These are phyloP conservation scores for Leuciscus waleckii DNA, from an alignment of 2,797 vertebrate genomes.

Conservation along the genomic window DNA sequence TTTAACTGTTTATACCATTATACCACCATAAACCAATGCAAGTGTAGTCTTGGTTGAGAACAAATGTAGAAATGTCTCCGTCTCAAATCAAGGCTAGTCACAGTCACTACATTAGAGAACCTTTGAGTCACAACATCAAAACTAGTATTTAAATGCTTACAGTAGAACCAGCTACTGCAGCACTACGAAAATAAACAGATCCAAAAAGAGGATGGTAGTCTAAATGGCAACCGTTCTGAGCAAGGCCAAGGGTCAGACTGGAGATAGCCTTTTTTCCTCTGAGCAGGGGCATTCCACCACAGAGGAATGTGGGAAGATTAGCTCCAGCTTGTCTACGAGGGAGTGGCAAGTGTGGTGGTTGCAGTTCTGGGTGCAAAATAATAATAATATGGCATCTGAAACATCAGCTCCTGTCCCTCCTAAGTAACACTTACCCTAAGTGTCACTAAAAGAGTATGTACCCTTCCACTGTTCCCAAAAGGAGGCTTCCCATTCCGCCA, in stretches of 20 bases:
- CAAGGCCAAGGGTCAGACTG: conserved; percentile 74
- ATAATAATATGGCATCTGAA: conserved; percentile 70
- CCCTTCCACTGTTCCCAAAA: conserved; percentile 55
- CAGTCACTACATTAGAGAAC: conserved; percentile 68
- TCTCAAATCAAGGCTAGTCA: conserved; percentile 42
- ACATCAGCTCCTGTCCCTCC: conserved; percentile 66
- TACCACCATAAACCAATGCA: conserved; percentile 63
- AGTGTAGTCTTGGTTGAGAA: conserved; percentile 68
- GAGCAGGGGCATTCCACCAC: conserved; percentile 76
- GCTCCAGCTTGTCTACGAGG: conserved; percentile 69
- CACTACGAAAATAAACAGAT: conserved; percentile 67
- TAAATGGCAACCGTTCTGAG: conserved; percentile 77
- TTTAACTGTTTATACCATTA: conserved; percentile 67
- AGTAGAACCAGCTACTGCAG: conserved; percentile 72
- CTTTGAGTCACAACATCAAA: conserved; percentile 57
- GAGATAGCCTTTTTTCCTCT: conserved; percentile 78
- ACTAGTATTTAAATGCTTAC: conserved; percentile 45
- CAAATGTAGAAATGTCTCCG: conserved; percentile 56
- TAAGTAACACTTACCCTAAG: conserved; percentile 67
- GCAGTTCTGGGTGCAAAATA: conserved; percentile 70
- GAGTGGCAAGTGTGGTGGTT: conserved; percentile 60
- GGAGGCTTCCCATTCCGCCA: conserved; percentile 68
- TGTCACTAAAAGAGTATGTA: conserved; percentile 65
- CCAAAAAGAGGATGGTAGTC: conserved; percentile 69
- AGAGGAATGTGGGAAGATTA: conserved; percentile 79